These are phyloP conservation scores for Danionella cerebrum DNA, from an alignment of 2,113 vertebrate species.

Conservation along the genomic window DNA sequence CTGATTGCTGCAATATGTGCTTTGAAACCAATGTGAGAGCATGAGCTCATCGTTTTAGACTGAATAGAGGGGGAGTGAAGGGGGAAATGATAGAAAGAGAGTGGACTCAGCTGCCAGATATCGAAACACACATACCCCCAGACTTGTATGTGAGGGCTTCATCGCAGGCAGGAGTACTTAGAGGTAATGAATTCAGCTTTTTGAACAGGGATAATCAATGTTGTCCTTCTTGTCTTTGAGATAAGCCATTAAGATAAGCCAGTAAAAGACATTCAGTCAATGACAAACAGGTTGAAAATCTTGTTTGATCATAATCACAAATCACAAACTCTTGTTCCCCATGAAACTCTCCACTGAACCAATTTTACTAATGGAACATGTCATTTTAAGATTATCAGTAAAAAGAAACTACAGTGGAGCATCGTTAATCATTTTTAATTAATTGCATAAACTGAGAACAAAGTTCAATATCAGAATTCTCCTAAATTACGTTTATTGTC, in stretches of 20 bases:
- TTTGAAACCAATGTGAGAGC: constrained; percentile 32
- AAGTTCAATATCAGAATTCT: too few species aligned
- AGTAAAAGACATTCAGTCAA: constrained; percentile 5
- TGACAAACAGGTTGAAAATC: background rate
- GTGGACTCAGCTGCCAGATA: constrained; percentile 17
- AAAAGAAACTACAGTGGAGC: too few species aligned
- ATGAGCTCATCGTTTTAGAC: constrained; percentile 43
- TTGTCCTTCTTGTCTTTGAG: background rate
- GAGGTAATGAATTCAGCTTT: constrained; percentile 5
- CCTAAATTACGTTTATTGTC: too few species aligned
- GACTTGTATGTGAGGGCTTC: background rate
- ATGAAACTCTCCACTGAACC: background rate
- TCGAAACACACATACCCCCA: background rate
- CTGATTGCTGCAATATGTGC: constrained; percentile 32
- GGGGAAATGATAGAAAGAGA: constrained; percentile 14
- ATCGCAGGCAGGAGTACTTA: constrained; percentile 17
- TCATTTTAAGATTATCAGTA: background rate
- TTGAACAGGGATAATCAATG: background rate
- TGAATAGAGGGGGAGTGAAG: constrained; percentile 19
- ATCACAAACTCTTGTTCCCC: background rate
- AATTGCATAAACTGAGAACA: too few species aligned
- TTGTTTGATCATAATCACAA: background rate
- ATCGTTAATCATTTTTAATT: too few species aligned
- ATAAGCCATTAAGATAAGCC: background rate
- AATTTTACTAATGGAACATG: background rate